A percentile compares a stretch with the other conserved stretches of the same genome.
phyloP scores from a whole-genome alignment of 2,113 vertebrate genomes.

The Sylvia atricapilla region DNA sequence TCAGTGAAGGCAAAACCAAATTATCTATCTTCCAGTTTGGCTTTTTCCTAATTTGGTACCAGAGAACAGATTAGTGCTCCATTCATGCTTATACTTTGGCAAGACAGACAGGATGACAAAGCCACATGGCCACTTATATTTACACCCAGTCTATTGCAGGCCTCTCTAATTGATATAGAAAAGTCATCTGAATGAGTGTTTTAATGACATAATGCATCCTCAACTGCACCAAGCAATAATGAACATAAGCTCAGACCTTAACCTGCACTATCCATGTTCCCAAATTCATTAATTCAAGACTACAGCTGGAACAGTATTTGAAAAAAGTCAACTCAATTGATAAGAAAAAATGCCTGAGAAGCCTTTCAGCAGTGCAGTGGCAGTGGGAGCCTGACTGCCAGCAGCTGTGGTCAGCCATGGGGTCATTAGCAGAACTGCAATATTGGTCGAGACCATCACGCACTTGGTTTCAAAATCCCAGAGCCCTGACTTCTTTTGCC shows the following conservation, averaged over 20 bases:
- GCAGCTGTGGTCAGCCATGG: constrained; percentile 35
- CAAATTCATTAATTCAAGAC: constrained; percentile 35
- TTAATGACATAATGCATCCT: not conserved
- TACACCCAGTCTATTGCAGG: not conserved
- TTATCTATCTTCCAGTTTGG: not conserved
- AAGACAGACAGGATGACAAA: not conserved
- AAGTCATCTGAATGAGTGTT: not conserved
- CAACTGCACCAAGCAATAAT: not conserved
- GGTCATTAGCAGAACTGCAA: constrained; percentile 45
- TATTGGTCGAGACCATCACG: constrained; percentile 40
- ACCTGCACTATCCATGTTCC: not conserved
- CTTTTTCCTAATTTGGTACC: not conserved
- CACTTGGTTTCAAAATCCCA: constrained; percentile 32
- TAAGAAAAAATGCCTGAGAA: not conserved
- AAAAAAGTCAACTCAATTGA: constrained; percentile 20
- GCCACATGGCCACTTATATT: not conserved
- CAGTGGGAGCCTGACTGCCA: not conserved
- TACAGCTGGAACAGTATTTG: not conserved
- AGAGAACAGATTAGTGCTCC: not conserved
- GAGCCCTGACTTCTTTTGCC: constrained; percentile 53
- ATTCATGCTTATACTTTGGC: not conserved
- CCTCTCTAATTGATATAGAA: not conserved
- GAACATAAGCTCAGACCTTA: not conserved
- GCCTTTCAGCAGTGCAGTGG: not conserved
- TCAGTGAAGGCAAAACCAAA: not conserved